phyloP scores from a whole-genome alignment of 1,140 invertebrate species.

The Euschistus heros region DNA sequence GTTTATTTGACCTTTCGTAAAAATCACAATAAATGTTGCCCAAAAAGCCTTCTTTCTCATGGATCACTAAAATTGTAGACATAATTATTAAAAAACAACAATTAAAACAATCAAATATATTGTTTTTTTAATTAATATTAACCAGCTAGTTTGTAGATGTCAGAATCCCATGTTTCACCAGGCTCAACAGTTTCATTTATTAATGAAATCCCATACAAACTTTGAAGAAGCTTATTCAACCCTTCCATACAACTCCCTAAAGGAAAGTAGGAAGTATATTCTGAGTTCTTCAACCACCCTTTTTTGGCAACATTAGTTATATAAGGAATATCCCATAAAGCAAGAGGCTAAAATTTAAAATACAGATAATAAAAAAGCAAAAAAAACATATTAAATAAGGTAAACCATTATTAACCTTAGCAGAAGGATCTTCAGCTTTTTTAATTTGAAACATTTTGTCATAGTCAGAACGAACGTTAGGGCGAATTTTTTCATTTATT shows the following conservation, averaged over 20 bases:
- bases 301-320: slow-evolving; percentile 60
- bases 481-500: slow-evolving; percentile 55
- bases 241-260: slow-evolving; percentile 94
- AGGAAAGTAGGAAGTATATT: slow-evolving; percentile 84
- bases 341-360: slow-evolving; percentile 37
- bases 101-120: too few species aligned
- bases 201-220: slow-evolving; percentile 69
- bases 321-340: slow-evolving; percentile 79
- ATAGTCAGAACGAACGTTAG: slow-evolving; percentile 57
- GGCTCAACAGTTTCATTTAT: slow-evolving; percentile 53
- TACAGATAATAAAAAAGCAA: background rate
- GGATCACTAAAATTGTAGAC: slow-evolving; percentile 41
- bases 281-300: slow-evolving; percentile 51
- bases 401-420: slow-evolving; percentile 1
- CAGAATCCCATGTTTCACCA: slow-evolving; percentile 74
- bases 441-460: slow-evolving; percentile 65
- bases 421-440: slow-evolving; percentile 38
- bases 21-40: slow-evolving; percentile 98
- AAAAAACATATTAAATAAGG: background rate
- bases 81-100: too few species aligned
- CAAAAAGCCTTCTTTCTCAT: slow-evolving; percentile 64
- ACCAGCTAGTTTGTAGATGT: slow-evolving; percentile 79
- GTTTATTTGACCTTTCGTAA: slow-evolving; percentile 78
- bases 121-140: slow-evolving; percentile 24
- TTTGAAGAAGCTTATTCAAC: slow-evolving; percentile 69